Evolutionary conservation across 2,888 invertebrate species (phyloP), one percentile per base, ranked within the genome.

Genomic region (Synergus japonicus): DNA sequence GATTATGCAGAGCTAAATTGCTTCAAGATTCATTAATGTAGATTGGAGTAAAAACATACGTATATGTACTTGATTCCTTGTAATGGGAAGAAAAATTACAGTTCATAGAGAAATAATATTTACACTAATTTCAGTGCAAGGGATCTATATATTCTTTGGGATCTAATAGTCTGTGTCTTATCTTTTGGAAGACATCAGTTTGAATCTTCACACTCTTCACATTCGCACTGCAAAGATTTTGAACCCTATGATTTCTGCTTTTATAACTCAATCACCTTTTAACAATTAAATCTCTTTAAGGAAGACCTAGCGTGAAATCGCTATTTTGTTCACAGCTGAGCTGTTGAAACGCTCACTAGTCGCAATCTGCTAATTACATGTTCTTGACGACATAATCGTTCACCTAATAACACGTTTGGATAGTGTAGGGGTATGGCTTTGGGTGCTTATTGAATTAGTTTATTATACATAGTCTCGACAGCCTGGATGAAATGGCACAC

Each of bases 391-490:
- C 85, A 85, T 88, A 88, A 89, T 89, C 83, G 85, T 67, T 82
- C 84, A 83, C 82, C 82, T 87, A 88, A 88, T 88, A 84, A 88
- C 84, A 85, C 83, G 86, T 85, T 88, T 76, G 79, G 77, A 81
- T 80, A 81, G 82, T 78, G 83, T 86, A 83, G 84, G 81, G 80
- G 86, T 87, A 86, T 86, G 86, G 86, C 85, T 83, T 81, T 83
- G 84, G 84, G 84, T 87, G 85, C 86, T 87, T 87, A 89, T 89
- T 88, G 87, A 89, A 88, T 88, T 87, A 86, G 86, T 87, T 85
- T 81, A 83, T 83, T 81, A 79, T 81, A 79, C 80, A 82, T 60
- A 73, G 69, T 37, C 69, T 22, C 37, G 41, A 66, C 43, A 43
- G 41, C 18, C 44, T 66, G 4, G 43, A 22, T n/a, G n/a, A 15